Percentiles rank a stretch among this genome's conserved stretches.
These are phyloP conservation scores for Cheilosia vulpina DNA, from an alignment of 2,888 invertebrate genomes.

Conservation along the genomic window DNA sequence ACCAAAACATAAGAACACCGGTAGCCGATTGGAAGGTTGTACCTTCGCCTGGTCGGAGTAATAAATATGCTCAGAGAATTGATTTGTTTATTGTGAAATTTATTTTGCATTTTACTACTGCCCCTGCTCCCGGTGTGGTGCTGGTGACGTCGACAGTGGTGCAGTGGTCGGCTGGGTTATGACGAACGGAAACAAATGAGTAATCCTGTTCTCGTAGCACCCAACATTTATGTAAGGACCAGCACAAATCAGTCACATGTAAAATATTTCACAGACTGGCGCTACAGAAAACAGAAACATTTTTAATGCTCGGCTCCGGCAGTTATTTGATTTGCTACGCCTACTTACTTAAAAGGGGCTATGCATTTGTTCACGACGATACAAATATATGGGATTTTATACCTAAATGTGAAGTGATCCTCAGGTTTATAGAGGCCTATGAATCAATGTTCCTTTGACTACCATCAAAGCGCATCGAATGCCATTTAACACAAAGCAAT, in stretches of 20 bases:
- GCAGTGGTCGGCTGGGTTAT: constrained; percentile 19
- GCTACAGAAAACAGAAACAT: constrained; percentile 54
- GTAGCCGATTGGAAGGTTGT: constrained; percentile 74
- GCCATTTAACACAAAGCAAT: constrained; percentile 62
- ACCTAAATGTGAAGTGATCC: constrained; percentile 12
- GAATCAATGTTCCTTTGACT: constrained; percentile 48
- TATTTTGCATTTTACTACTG: constrained; percentile 70
- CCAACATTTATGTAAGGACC: constrained; percentile 47
- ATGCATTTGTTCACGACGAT: constrained; percentile 35
- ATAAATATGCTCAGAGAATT: constrained; percentile 74
- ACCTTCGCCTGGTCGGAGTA: constrained; percentile 64
- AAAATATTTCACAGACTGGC: constrained; percentile 71
- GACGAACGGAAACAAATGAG: constrained; percentile 7
- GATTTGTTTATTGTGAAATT: constrained; percentile 75
- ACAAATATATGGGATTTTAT: constrained; percentile 13
- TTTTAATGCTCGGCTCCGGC: constrained; percentile 52
- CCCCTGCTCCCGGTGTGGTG: neutral
- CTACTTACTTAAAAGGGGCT: constrained; percentile 64
- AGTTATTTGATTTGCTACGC: constrained; percentile 74
- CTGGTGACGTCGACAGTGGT: neutral
- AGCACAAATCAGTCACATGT: constrained; percentile 66
- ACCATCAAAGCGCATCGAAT: constrained; percentile 66
- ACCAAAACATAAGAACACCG: constrained; percentile 69
- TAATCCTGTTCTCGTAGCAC: constrained; percentile 6
- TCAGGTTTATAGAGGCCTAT: constrained; percentile 24